Conservation (phyloP, 2,797 vertebrate genomes). For the Schizopygopsis pylzovi region DNA sequence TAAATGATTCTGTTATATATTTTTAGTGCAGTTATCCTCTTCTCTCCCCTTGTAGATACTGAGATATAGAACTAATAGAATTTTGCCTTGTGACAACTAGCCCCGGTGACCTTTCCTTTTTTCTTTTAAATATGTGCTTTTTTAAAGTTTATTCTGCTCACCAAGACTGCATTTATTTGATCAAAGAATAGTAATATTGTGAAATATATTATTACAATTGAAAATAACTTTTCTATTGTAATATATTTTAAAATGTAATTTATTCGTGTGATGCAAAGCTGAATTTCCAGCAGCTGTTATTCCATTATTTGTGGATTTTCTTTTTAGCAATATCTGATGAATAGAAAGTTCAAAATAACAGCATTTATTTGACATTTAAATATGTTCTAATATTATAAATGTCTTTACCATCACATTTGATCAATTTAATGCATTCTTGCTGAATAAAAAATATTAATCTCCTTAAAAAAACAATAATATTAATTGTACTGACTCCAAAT, state of each 20-base stretch:
- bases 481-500: background rate
- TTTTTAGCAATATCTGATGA: background rate
- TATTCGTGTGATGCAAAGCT: background rate
- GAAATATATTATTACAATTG: background rate
- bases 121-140: background rate
- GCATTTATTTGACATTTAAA: background rate
- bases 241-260: background rate
- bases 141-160: background rate
- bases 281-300: background rate
- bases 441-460: background rate
- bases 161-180: background rate
- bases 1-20: background rate
- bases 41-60: background rate
- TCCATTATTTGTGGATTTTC: background rate
- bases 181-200: background rate
- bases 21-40: background rate
- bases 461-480: background rate
- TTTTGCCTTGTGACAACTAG: background rate
- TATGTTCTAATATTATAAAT: background rate
- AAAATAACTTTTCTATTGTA: background rate
- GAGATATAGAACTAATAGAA: background rate
- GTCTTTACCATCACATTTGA: background rate
- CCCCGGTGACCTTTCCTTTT: background rate
- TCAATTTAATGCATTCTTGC: background rate
- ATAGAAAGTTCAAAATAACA: background rate